Evolutionary conservation across 2,888 invertebrate genomes (phyloP).

Genomic region (Tenodera sinensis): DNA sequence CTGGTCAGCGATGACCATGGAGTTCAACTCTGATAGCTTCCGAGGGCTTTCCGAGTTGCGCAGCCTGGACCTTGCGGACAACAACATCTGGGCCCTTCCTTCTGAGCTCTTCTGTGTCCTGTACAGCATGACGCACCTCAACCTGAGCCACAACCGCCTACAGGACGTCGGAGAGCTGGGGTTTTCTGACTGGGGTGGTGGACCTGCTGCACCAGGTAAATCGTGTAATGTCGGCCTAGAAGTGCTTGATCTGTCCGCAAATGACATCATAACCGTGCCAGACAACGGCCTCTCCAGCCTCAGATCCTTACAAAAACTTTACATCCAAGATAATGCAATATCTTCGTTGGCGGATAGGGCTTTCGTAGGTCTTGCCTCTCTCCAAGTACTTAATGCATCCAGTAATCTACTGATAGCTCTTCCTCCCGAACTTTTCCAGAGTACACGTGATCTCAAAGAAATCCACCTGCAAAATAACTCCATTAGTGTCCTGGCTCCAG

Average conservation of each 20-base stretch:
- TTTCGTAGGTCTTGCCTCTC: slow-evolving; percentile 63
- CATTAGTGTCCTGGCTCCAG: slow-evolving; percentile 69
- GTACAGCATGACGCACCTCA: slow-evolving; percentile 63
- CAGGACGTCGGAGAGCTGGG: slow-evolving; percentile 74
- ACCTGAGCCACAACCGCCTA: slow-evolving; percentile 72
- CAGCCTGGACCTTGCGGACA: slow-evolving; percentile 40
- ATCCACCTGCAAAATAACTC: slow-evolving; percentile 75
- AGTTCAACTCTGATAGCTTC: slow-evolving; percentile 64
- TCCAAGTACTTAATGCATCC: slow-evolving; percentile 72
- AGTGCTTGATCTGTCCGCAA: slow-evolving; percentile 68
- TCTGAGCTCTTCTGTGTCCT: slow-evolving; percentile 60
- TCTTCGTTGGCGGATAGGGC: slow-evolving; percentile 70
- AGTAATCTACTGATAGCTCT: slow-evolving; percentile 73
- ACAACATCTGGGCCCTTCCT: slow-evolving; percentile 41
- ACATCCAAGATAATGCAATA: slow-evolving; percentile 73
- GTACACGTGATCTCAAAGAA: slow-evolving; percentile 66
- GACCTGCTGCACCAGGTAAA: slow-evolving; percentile 51
- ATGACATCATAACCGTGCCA: slow-evolving; percentile 67
- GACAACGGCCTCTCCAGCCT: slow-evolving; percentile 69
- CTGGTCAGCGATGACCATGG: slow-evolving; percentile 75
- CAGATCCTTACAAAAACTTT: slow-evolving; percentile 63
- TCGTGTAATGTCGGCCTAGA: slow-evolving; percentile 68
- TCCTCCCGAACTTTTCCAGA: slow-evolving; percentile 74
- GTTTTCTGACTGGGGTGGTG: slow-evolving; percentile 67
- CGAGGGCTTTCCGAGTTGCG: slow-evolving; percentile 39